Base-by-base conservation (phyloP, 2,113 vertebrate genomes). In the Cephalopholis sonnerati region DNA sequence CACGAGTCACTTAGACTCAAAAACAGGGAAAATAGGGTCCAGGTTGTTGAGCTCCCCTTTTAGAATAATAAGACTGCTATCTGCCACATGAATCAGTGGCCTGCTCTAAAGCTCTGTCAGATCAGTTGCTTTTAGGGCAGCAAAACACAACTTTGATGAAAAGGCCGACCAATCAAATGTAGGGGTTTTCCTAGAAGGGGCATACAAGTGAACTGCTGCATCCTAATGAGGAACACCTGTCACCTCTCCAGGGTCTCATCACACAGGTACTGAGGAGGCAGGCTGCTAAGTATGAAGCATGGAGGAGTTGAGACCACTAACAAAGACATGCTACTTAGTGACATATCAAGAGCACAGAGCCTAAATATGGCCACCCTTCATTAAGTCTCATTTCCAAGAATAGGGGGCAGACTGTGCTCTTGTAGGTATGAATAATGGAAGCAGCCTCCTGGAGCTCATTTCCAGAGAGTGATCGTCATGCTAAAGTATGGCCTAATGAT, bases 391-490 rank as follows among this genome's bases (percentile, higher is more conserved):
- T 87, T 91, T 94, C 94, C 88, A 92, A 91, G 89, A 94, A 95
- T 93, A 95, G 93, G 74, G 74, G 66, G 64, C 77, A 80, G 84
- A 55, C 72, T 70, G 76, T 81, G 83, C 83, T 91, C 91, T 72
- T 85, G 82, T 84, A 84, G 82, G 72, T 88, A 94, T 95, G 91
- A 95, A 95, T 95, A 95, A 95, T 95, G 86, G 82, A 94, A 87
- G 86, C 84, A 77, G 90, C 89, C 93, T 92, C 81, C 87, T 89
- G 90, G 87, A 95, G 87, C 90, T 92, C 88, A 92, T 95, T 92
- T 94, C 89, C 86, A 93, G 81, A 79, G 80, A 89, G 83, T 80
- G 87, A 92, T 93, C 87, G 91, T 93, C 85, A 83, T 44, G 71
- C 74, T 91, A 82, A 91, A 90, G 89, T 86, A 90, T 59, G 63